Evolutionary conservation across 2,888 invertebrate species (phyloP).

Genomic region (Argyresthia albistria): DNA sequence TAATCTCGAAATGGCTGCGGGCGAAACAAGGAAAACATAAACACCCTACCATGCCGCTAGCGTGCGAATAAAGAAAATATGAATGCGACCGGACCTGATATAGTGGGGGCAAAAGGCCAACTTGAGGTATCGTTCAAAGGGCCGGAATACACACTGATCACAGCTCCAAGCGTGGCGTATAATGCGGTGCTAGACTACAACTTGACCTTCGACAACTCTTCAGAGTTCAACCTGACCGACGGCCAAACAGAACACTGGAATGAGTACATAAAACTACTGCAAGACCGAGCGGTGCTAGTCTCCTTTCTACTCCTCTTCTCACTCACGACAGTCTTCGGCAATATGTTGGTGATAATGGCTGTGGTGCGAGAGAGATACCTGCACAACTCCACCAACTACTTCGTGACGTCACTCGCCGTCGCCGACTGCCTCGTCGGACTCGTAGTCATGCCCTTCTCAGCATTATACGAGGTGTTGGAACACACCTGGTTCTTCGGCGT

Average conservation of each 20-base stretch:
- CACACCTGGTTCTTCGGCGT: conserved; percentile 96
- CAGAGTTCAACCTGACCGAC: conserved; percentile 35
- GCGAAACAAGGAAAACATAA: conserved; percentile 63
- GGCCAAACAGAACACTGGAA: conserved; percentile 47
- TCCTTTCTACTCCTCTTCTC: conserved; percentile 89
- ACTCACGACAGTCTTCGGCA: conserved; percentile 94
- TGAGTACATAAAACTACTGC: conserved; percentile 56
- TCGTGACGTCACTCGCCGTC: conserved; percentile 96
- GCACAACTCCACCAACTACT: conserved; percentile 97
- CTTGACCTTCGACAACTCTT: conserved; percentile 38
- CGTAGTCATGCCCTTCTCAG: conserved; percentile 98
- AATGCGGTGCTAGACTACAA: conserved; percentile 46
- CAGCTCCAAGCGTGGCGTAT: conserved; percentile 30
- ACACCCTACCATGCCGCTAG: conserved; percentile 60
- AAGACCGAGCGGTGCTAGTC: conserved; percentile 84
- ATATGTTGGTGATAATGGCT: conserved; percentile 93
- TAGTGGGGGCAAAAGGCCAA: conserved; percentile 60
- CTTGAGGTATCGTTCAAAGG: conserved; percentile 38
- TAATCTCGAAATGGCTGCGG: conserved; percentile 65
- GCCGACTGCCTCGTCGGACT: conserved; percentile 97
- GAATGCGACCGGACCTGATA: conserved; percentile 51
- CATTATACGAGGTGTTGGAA: conserved; percentile 89
- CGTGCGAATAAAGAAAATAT: conserved; percentile 55
- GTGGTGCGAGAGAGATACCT: conserved; percentile 94
- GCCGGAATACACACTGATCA: conserved; percentile 31